Percentiles rank a stretch among this genome's conserved stretches.
Evolutionary conservation across 1,140 invertebrate genomes (phyloP).

Genomic region (Drosophila sproati): DNA sequence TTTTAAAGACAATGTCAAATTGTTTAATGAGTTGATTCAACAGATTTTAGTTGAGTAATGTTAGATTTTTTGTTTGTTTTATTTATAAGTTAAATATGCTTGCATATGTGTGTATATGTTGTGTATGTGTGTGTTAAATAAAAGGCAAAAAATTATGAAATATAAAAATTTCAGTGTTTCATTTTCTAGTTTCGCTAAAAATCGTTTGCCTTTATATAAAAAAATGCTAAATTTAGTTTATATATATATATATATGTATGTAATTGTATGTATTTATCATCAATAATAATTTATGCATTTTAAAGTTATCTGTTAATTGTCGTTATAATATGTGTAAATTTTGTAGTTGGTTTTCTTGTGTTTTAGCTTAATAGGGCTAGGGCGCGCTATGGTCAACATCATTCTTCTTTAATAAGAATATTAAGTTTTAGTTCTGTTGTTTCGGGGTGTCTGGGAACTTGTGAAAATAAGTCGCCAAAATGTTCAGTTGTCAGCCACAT

Average conservation of each 20-base stretch:
- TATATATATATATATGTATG: slow-evolving; percentile 11
- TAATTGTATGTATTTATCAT: slow-evolving; percentile 28
- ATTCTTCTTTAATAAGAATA: slow-evolving; percentile 24
- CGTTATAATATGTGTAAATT: slow-evolving; percentile 39
- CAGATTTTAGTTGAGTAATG: slow-evolving; percentile 52
- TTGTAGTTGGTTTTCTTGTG: slow-evolving; percentile 31
- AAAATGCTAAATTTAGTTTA: slow-evolving; percentile 50
- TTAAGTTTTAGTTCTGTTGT: slow-evolving; percentile 17
- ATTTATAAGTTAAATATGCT: slow-evolving; percentile 41
- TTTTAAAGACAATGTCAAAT: slow-evolving; percentile 51
- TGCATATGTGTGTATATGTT: slow-evolving; percentile 22
- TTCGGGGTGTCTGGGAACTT: slow-evolving; percentile 36
- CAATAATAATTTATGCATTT: slow-evolving; percentile 44
- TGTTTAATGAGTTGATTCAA: slow-evolving; percentile 59
- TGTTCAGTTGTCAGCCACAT: slow-evolving; percentile 46
- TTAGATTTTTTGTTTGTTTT: slow-evolving; percentile 33
- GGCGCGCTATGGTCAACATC: slow-evolving; percentile 65
- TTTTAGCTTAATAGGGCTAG: slow-evolving; percentile 51
- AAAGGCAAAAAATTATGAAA: slow-evolving; percentile 36
- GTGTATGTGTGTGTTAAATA: slow-evolving; percentile 18
- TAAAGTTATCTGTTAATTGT: slow-evolving; percentile 29
- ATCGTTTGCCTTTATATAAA: slow-evolving; percentile 41
- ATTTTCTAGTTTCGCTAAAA: slow-evolving; percentile 60
- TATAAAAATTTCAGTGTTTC: slow-evolving; percentile 38
- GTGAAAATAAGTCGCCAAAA: slow-evolving; percentile 63